Base-by-base conservation (phyloP, 2,888 invertebrate species). In the Caradrina kadenii region DNA sequence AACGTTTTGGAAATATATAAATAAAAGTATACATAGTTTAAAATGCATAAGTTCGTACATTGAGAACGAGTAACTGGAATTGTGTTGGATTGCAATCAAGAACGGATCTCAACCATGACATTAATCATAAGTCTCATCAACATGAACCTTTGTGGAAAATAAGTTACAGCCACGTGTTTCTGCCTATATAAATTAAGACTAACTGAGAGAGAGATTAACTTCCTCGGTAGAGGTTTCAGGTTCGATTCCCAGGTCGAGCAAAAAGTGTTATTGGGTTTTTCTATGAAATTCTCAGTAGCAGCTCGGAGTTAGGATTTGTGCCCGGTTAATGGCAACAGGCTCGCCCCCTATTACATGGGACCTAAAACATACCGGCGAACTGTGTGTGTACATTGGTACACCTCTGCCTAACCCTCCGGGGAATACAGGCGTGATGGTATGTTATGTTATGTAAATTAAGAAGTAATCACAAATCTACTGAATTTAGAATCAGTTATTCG, bases 1-100 rank as follows among this genome's bases (percentile, higher is more conserved):
- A 5, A 31, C 45, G 1, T 26, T 53, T 72, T 77, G 69, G 13
- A 76, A 63, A 42, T 48, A 63, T 4, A 79, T 2, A 22, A 69
- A 50, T 58, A 80, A 19, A 22, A 69, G 19, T 19, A 82, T n/a
- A 59, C 71, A 82, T 84, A 56, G 49, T 50, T 63, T 58, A 22
- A 63, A 15, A 13, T 42, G 21, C 21, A 55, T 48, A 22, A 26
- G 58, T 31, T 68, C 35, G 61, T 64, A 52, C 82, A 84, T 76
- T 69, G 62, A 35, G 26, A 55, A 21, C 31, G 19, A 49, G 35
- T 35, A 11, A 13, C 22, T 61, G 5, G 13, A 21, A 63, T 55
- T 78, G 42, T 63, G 52, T 56, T 56, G 48, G 7, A 26, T 52
- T 61, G 26, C 26, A 81, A 78, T 78, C 61, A 60, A 6, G 49